phyloP scores from a whole-genome alignment of 1,140 invertebrate genomes.

The Armadillidium nasatum region DNA sequence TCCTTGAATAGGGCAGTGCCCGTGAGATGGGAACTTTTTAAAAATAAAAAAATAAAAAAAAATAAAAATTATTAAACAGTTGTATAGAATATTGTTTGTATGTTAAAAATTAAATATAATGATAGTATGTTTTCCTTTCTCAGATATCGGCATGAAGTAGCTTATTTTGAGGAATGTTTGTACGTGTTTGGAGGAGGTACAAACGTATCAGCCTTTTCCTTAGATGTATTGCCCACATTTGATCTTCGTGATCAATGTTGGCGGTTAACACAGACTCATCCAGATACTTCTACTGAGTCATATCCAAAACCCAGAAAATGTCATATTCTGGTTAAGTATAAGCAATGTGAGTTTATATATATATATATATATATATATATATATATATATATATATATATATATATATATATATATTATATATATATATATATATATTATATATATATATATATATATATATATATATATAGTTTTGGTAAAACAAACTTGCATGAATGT shows the following conservation, averaged over 20 bases:
- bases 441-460: neutral
- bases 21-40: no score
- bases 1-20: no score
- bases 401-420: neutral
- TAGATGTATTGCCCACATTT: constrained; percentile 22
- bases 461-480: no score
- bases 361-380: neutral
- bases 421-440: neutral
- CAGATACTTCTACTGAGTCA: neutral
- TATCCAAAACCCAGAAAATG: constrained; percentile 22
- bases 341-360: constrained; percentile 16
- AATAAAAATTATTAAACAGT: no score
- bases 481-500: no score
- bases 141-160: constrained; percentile 27
- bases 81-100: no score
- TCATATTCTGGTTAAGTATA: constrained; percentile 23
- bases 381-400: neutral
- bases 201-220: constrained; percentile 1
- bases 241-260: neutral
- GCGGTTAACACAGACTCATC: constrained; percentile 6
- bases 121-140: neutral
- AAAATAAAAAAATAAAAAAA: no score
- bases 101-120: no score
- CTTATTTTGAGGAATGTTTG: constrained; percentile 1
- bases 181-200: constrained; percentile 18